A percentile compares a stretch with the other conserved stretches of the same genome.
Conservation (phyloP, 2,113 vertebrate genomes). For the Ophthalmolycus amberensis region DNA sequence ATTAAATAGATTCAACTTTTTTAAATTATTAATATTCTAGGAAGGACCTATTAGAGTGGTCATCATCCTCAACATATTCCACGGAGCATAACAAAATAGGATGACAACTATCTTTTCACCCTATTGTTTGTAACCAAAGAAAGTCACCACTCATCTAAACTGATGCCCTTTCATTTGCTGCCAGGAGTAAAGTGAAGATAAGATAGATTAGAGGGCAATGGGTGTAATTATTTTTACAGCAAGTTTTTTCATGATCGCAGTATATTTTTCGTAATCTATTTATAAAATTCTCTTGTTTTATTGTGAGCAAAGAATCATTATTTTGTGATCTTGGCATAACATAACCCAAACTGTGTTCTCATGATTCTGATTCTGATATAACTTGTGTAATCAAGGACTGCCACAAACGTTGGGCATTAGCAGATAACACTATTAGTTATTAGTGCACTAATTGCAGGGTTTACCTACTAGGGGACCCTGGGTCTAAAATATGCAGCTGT, state of each 20-base stretch:
- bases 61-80: constrained; percentile 8
- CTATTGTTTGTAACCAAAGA: constrained; percentile 62
- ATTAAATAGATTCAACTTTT: constrained; percentile 1
- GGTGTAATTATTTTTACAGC: neutral
- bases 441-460: neutral
- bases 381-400: neutral
- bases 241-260: constrained; percentile 21
- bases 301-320: neutral
- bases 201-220: constrained; percentile 9
- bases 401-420: neutral
- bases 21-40: neutral
- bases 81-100: constrained; percentile 30
- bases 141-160: constrained; percentile 29
- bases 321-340: neutral
- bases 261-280: constrained; percentile 5
- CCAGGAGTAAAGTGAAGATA: constrained; percentile 29
- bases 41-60: neutral
- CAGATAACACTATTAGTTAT: neutral
- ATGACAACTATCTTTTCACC: constrained; percentile 29
- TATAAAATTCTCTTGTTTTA: neutral
- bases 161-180: constrained; percentile 42
- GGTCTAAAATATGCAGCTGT: neutral
- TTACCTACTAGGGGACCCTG: neutral
- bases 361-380: constrained; percentile 6
- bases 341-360: constrained; percentile 10